A percentile compares a stretch with the other conserved stretches of the same genome.
phyloP scores from a whole-genome alignment of 2,113 vertebrate genomes.

The Malaclemys terrapin region DNA sequence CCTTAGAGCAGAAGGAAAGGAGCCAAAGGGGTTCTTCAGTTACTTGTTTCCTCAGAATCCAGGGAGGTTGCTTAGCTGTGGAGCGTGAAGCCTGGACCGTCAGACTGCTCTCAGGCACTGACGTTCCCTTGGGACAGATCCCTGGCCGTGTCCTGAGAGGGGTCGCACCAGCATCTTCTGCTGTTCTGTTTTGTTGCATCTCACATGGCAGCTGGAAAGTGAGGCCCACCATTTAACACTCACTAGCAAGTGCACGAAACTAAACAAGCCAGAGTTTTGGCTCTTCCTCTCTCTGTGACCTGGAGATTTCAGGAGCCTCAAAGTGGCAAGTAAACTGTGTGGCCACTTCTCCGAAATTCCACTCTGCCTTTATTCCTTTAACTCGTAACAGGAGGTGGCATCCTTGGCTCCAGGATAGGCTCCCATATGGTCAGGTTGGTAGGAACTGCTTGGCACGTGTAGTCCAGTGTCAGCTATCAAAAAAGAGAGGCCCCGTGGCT shows the following conservation, averaged over 20 bases:
- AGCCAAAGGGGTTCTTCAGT: not conserved
- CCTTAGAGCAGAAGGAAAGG: not conserved
- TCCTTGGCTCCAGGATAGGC: not conserved
- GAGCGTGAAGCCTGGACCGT: not conserved
- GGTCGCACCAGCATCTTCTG: not conserved
- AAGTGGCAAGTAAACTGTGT: not conserved
- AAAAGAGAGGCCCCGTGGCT: not conserved
- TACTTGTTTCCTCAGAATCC: not conserved
- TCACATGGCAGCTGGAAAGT: not conserved
- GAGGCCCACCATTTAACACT: not conserved
- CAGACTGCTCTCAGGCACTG: not conserved
- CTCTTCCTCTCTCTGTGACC: not conserved
- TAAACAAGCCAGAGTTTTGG: not conserved
- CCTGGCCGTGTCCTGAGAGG: not conserved
- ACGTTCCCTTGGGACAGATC: not conserved
- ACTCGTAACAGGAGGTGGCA: not conserved
- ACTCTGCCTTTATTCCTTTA: not conserved
- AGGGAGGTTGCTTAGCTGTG: not conserved
- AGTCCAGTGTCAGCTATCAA: not conserved
- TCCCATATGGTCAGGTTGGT: not conserved
- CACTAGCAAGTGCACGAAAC: not conserved
- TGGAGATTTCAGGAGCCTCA: not conserved
- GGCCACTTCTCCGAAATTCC: not conserved
- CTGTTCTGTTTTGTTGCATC: not conserved
- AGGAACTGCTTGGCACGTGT: not conserved